Percentiles rank a stretch among this genome's conserved stretches.
Evolutionary conservation across 2,113 vertebrate species (phyloP).

Genomic region (Melanerpes aurifrons): DNA sequence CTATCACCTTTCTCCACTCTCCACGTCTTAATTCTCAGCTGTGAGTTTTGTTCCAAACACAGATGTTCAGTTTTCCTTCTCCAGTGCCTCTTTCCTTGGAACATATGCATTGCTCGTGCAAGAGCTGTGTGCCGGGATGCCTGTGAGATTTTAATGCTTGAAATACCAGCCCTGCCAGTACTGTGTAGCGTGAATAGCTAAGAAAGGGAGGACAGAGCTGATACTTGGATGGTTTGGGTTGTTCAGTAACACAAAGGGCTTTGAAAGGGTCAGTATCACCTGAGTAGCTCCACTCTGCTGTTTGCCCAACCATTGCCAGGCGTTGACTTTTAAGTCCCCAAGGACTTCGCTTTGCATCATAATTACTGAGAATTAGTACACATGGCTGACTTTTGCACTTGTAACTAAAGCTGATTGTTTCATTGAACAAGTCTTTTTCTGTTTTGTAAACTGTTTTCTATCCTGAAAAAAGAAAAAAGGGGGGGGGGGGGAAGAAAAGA

Average conservation of each 20-base stretch:
- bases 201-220: not conserved
- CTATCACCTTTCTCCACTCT: not conserved
- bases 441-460: slow-evolving; percentile 77
- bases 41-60: not conserved
- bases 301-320: slow-evolving; percentile 77
- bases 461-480: not conserved
- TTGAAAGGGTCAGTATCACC: slow-evolving; percentile 62
- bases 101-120: not conserved
- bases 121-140: not conserved
- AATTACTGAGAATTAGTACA: slow-evolving; percentile 87
- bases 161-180: not conserved
- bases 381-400: slow-evolving; percentile 82
- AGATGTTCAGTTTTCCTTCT: not conserved
- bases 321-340: slow-evolving; percentile 77
- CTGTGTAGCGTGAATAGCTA: not conserved
- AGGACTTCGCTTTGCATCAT: slow-evolving; percentile 85
- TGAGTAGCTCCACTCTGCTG: slow-evolving; percentile 54
- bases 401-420: slow-evolving; percentile 81
- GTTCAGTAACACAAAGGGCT: slow-evolving; percentile 63
- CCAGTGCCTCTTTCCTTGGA: not conserved
- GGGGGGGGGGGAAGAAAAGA: not conserved
- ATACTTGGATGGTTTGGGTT: slow-evolving; percentile 19
- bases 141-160: not conserved
- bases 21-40: not conserved
- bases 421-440: slow-evolving; percentile 75